Conservation (phyloP, 1,140 invertebrate species). For the Philopotamus ludificatus region DNA sequence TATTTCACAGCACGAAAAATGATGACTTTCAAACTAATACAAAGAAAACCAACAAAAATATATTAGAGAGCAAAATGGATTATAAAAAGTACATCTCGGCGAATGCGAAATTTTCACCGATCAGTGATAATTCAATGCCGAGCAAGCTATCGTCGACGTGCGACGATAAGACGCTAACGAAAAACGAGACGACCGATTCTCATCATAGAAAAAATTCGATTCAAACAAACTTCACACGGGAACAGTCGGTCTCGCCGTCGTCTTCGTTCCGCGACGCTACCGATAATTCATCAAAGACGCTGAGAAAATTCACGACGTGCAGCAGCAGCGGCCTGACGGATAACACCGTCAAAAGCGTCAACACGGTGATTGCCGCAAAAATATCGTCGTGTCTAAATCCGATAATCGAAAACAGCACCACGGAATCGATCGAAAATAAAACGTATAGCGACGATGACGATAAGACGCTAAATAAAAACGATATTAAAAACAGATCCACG, state of each 20-base stretch:
- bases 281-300: conserved; percentile 13
- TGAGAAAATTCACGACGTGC: conserved; percentile 30
- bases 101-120: too few relatives aligned
- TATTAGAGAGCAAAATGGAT: too few relatives aligned
- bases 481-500: background rate
- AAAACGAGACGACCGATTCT: too few relatives aligned
- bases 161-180: too few relatives aligned
- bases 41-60: background rate
- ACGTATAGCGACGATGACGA: too few relatives aligned
- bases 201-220: too few relatives aligned
- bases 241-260: background rate
- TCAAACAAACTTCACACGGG: background rate
- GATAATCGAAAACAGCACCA: conserved; percentile 23
- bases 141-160: too few relatives aligned
- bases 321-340: conserved; percentile 30
- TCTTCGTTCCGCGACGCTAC: conserved; percentile 1
- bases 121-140: too few relatives aligned
- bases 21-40: conserved; percentile 21
- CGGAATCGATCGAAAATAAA: too few relatives aligned
- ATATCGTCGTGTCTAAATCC: conserved; percentile 5
- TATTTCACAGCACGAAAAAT: conserved; percentile 38
- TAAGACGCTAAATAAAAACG: background rate
- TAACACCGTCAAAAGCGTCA: conserved; percentile 30
- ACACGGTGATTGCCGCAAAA: conserved; percentile 21
- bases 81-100: too few relatives aligned